phyloP scores from a whole-genome alignment of 2,888 invertebrate species.

The Ophraella communa region DNA sequence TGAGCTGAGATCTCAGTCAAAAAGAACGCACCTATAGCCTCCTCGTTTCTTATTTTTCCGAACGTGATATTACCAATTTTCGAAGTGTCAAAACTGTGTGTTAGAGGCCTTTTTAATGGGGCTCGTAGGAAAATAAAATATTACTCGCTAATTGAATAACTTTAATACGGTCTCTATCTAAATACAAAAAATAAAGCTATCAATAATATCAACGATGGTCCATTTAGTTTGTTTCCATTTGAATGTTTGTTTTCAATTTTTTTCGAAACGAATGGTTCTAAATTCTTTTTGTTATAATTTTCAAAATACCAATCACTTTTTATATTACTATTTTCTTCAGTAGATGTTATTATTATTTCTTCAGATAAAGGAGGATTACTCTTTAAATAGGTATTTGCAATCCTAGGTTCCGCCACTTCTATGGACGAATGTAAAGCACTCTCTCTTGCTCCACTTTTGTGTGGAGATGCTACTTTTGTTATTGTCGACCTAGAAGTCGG shows the following conservation, averaged over 20 bases:
- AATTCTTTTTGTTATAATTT: slow-evolving; percentile 75
- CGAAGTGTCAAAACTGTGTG: no score
- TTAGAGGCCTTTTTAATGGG: no score
- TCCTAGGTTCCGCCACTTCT: slow-evolving; percentile 32
- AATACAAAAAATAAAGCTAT: not conserved
- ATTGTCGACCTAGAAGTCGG: slow-evolving; percentile 65
- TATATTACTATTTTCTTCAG: slow-evolving; percentile 2
- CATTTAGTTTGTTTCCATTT: not conserved
- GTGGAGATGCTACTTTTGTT: slow-evolving; percentile 65
- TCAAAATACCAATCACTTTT: slow-evolving; percentile 84
- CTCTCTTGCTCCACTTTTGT: slow-evolving; percentile 39
- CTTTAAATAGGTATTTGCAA: slow-evolving; percentile 53
- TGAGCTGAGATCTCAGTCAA: no score
- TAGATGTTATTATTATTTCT: slow-evolving; percentile 18
- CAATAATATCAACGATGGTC: not conserved
- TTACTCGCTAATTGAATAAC: no score
- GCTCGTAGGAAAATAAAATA: no score
- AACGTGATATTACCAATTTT: no score
- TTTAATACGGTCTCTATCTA: not conserved
- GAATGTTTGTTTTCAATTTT: slow-evolving; percentile 12
- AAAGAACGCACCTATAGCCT: no score
- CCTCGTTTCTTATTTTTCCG: no score
- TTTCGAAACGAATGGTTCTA: slow-evolving; percentile 59
- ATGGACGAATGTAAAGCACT: slow-evolving; percentile 42
- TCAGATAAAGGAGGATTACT: slow-evolving; percentile 56